Percentiles rank a stretch among this genome's conserved stretches.
Evolutionary conservation across 2,113 vertebrate species (phyloP).

Genomic region (Ellobius talpinus): DNA sequence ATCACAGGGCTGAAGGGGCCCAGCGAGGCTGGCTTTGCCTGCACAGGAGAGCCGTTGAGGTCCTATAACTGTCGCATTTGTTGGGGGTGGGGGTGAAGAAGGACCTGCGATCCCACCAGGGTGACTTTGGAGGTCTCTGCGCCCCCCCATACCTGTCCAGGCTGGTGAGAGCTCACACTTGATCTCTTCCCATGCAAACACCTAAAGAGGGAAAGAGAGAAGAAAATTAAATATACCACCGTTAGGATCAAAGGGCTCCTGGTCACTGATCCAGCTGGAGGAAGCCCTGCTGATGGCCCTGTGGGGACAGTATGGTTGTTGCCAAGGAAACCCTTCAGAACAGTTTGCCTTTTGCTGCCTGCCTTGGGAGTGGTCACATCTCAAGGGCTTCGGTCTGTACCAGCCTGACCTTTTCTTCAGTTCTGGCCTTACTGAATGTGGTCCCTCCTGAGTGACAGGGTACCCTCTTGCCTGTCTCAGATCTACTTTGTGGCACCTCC

Average conservation of each 20-base stretch:
- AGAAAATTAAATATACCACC: fast-evolving
- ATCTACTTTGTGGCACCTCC: background rate
- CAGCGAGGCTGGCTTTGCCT: background rate
- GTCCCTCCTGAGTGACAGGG: background rate
- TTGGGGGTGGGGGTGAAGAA: background rate
- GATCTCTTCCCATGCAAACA: background rate
- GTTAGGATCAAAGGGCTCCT: no score
- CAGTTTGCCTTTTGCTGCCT: background rate
- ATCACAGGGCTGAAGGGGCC: fast-evolving
- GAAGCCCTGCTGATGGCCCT: background rate
- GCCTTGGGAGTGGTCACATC: fast-evolving
- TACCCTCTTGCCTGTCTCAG: background rate
- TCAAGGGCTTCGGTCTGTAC: no score
- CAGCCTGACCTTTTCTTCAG: background rate
- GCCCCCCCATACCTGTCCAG: background rate
- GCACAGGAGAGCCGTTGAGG: fast-evolving
- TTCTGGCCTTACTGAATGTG: background rate
- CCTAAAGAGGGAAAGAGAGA: background rate
- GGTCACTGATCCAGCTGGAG: background rate
- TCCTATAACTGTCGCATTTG: fast-evolving
- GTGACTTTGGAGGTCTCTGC: background rate
- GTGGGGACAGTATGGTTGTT: background rate
- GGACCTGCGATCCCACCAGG: fast-evolving
- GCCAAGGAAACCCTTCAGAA: background rate
- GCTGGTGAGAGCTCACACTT: background rate